phyloP scores from a whole-genome alignment of 2,113 vertebrate species.

The Forbesichthys agassizii region DNA sequence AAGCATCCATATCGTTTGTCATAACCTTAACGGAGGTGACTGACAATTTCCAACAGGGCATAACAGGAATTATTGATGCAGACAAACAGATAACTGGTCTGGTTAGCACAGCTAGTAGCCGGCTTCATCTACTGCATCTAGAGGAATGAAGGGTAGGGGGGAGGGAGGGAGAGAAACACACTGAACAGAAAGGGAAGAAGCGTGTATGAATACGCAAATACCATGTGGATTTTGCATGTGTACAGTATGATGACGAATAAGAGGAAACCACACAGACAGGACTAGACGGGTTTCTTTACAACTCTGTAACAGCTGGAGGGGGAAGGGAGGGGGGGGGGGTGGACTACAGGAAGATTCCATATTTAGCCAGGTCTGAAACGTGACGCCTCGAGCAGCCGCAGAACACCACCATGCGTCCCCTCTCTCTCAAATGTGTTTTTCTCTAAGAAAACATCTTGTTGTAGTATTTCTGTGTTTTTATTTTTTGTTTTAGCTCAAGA shows the following conservation, averaged over 20 bases:
- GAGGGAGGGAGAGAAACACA: conserved; percentile 10
- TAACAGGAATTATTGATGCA: too few relatives aligned
- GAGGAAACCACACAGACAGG: conserved; percentile 24
- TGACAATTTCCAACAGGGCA: too few relatives aligned
- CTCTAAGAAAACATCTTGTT: not conserved
- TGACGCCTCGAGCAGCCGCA: too few relatives aligned
- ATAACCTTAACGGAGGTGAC: too few relatives aligned
- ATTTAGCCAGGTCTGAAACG: conserved; percentile 27
- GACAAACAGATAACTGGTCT: too few relatives aligned
- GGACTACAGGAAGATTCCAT: conserved; percentile 41
- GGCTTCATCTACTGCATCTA: not conserved
- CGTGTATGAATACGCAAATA: conserved; percentile 51
- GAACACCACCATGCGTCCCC: too few relatives aligned
- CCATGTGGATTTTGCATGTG: conserved; percentile 28
- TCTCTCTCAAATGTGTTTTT: too few relatives aligned
- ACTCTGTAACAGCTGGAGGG: conserved; percentile 11
- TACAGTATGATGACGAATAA: not conserved
- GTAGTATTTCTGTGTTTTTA: not conserved
- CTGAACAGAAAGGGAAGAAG: conserved; percentile 28
- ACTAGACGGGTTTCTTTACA: conserved; percentile 39
- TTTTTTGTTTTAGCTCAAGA: too few relatives aligned
- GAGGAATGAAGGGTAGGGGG: conserved; percentile 1
- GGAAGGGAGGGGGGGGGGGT: not conserved
- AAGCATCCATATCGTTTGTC: too few relatives aligned
- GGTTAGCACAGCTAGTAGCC: too few relatives aligned